Evolutionary conservation across 2,113 vertebrate genomes (phyloP), one percentile per base, ranked within the genome.

Genomic region (Proterorhinus semilunaris): DNA sequence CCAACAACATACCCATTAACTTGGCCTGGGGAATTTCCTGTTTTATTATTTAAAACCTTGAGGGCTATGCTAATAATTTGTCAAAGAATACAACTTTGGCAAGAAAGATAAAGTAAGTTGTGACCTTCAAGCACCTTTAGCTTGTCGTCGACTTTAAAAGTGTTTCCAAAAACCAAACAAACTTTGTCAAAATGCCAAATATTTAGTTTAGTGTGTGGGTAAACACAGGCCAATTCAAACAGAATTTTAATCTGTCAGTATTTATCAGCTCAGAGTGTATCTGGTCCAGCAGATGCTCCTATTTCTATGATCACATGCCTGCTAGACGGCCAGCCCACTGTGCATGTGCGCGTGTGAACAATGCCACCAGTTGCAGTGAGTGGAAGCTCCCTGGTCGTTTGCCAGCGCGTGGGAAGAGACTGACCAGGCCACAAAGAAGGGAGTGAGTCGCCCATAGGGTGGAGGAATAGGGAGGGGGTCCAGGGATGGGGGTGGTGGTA

Each of bases 291-390:
- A 89, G 84, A 86, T 80, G 83, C 68, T 74, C 62, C 13, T 42
- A 44, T 64, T 36, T 80, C 68, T 10, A 0, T 44, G 82, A 64
- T 69, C 27, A 63, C 68, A 15, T 17, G 66, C 66, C 49, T 62
- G 43, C 58, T 42, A 57, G 67, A 62, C 46, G 1, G 27, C 49
- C 55, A 10, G 65, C 67, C 79, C 74, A 77, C 76, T 83, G 78
- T 63, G 74, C 71, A 27, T 76, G 75, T 77, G 64, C 74, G 62
- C 74, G 80, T 16, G 49, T 7, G 54, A 85, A 89, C 86, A 87
- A 88, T 88, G 88, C 81, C 88, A 89, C 85, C 85, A 86, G 86
- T 91, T 89, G 87, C 88, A 73, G 86, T 50, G 76, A 76, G 80
- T 82, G 80, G 81, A 83, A 72, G 78, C 77, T 67, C 62, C 74